Evolutionary conservation across 2,888 invertebrate species (phyloP), one percentile per base, ranked within the genome.

Genomic region (Heliconius ethilla): DNA sequence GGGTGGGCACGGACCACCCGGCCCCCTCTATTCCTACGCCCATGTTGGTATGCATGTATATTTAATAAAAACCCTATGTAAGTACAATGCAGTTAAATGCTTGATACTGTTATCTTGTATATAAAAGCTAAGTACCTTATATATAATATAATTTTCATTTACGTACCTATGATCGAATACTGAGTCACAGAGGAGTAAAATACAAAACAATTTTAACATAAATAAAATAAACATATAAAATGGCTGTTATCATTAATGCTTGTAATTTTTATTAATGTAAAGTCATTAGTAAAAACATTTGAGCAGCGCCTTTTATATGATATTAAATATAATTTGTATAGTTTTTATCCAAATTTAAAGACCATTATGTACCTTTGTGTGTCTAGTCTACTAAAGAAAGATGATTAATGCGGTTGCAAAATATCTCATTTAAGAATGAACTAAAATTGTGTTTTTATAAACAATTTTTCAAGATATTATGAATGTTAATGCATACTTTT

Each of bases 121-220:
- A n/a, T 25, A 62, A 75, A 77, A 79, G 69, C 79, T 84, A 83
- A 83, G 83, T 82, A 83, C 78, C 55, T 77, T 77, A 74, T 13
- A 9, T 74, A 59, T 79, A 79, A 75, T 80, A 78, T 75, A 73
- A 10, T 33, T 69, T 79, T 73, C 55, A 37, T 66, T 29, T 13
- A 51, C 59, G 15, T 45, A 11, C 2, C 27, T 45, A 55, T n/a
- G 13, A 29, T 40, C 40, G 7, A 76, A 72, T 66, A 72, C 65
- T 55, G 59, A 33, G 27, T 76, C 27, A 65, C 65, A n/a, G 51
- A 37, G 11, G 37, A 67, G 22, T 33, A 37, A 67, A 67, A 67
- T 33, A 66, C 27, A 15, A 63, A 63, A 25, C 22, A 1, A 11
- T 10, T n/a, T 67, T 6, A 37, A n/a, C 6, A 67, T 67, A 18